Evolutionary conservation across 1,140 invertebrate species (phyloP), one percentile per base, ranked within the genome.

Genomic region (Phymorhynchus buccinoides): DNA sequence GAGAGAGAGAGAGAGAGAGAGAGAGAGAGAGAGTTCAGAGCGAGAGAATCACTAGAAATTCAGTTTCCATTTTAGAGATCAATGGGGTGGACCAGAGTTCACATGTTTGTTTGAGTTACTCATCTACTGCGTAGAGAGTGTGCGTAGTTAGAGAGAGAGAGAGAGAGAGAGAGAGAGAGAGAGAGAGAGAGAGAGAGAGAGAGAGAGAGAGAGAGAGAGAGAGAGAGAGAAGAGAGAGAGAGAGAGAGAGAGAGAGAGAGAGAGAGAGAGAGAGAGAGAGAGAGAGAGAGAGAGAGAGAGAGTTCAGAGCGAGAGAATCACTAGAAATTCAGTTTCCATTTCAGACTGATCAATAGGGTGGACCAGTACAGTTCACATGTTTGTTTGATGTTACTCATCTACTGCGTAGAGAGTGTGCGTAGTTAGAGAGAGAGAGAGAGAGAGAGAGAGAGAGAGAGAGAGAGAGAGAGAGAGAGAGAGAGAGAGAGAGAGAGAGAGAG

Each of bases 401-500:
- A 6, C 27, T 27, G 7, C 68, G 6, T 27, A n/a, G n/a, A n/a
- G n/a, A n/a, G n/a, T n/a, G n/a, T n/a, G n/a, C n/a, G n/a, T n/a
- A n/a, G n/a, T n/a, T n/a, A n/a, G n/a, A n/a, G n/a, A n/a, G n/a
- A n/a, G 7, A 62, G 56, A 62, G 7, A 62, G 18, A 62, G 7
- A 22, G 56, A 62, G 7, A 48, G 6, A 48, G 7, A 48, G 44
- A 48, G 7, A 9, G 44, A 48, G 7, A 48, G 44, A 9, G 44
- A 22, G 56, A 62, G 22, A 62, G 56, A 27, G 56, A 27, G 56
- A 62, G 56, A 62, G 56, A 62, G 56, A 62, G 56, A 62, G 56
- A 62, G 56, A 62, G 56, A 62, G 56, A 62, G 56, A 62, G 56
- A 62, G 56, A 62, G 56, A 62, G 56, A 62, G 56, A 62, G 56